Evolutionary conservation across 2,888 invertebrate species (phyloP), one percentile per base, ranked within the genome.

Genomic region (Tenthredo amoena): DNA sequence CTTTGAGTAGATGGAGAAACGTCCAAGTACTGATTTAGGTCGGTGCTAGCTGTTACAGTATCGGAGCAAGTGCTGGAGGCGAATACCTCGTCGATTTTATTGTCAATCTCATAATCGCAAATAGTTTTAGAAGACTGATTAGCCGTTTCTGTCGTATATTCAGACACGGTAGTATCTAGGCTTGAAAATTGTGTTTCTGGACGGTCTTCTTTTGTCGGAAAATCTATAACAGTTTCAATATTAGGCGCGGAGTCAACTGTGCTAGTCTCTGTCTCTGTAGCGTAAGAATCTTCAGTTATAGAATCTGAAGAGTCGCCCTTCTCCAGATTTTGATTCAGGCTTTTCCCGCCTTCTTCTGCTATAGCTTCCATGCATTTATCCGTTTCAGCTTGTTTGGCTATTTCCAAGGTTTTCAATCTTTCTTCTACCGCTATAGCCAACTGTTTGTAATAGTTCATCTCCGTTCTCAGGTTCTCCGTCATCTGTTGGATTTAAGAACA

Each of bases 391-490:
- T 83, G 34, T 47, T 84, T 86, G 5, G 81, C 58, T 18, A 65
- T 85, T 86, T 89, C 88, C 9, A 91, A 86, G 68, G 83, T 85
- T 84, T 94, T 93, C 86, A 96, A 94, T 82, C 95, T 94, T 89
- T 95, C 94, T 91, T 97, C 97, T 6, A 96, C 94, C 90, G 95
- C 95, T 86, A 96, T 93, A 0, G 97, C 97, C 86, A 96, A 93
- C 76, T 96, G 94, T 91, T 95, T 96, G 91, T 96, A 96, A 88
- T 95, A 95, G 89, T 95, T 95, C 95, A 97, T 96, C 93, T 97
- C 96, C 90, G 94, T 94, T 40, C 95, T 94, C 87, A 95, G 94
- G 92, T 95, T 95, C 87, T 95, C 94, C 15, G 96, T 96, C 91
- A 97, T 94, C 97, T 97, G 92, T 83, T 87, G 79, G 84, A 86